Conservation (phyloP, 1,140 invertebrate genomes). For the Watersipora subatra region DNA sequence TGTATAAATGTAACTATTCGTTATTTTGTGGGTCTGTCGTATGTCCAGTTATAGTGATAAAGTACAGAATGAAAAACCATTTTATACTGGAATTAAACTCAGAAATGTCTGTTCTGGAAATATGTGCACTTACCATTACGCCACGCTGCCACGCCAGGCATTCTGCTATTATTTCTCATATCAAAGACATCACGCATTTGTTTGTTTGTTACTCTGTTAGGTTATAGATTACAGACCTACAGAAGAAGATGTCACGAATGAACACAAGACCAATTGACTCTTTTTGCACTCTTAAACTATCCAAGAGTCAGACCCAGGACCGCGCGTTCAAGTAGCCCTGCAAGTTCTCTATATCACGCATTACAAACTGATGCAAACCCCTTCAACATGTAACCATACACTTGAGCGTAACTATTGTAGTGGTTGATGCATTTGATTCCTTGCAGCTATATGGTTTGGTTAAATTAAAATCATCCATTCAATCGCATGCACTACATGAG, state of each 20-base stretch:
- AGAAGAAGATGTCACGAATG: slow-evolving; percentile 61
- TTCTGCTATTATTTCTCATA: no score
- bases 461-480: not conserved
- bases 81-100: no score
- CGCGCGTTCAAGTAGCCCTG: slow-evolving; percentile 63
- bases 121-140: no score
- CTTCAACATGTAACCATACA: not conserved
- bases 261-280: slow-evolving; percentile 71
- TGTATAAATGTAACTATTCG: no score
- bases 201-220: no score
- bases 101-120: no score
- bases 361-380: not conserved
- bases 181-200: no score
- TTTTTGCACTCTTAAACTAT: slow-evolving; percentile 64
- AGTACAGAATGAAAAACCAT: no score
- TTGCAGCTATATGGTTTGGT: not conserved
- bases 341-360: not conserved
- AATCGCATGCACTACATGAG: not conserved
- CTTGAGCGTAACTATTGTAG: not conserved
- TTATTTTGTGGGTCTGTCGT: no score
- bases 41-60: no score
- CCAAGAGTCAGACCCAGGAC: slow-evolving; percentile 66
- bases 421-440: not conserved
- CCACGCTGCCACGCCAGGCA: no score
- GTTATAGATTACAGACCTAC: slow-evolving; percentile 52